Conservation (phyloP, 2,797 vertebrate species). For the Monodelphis domestica region DNA sequence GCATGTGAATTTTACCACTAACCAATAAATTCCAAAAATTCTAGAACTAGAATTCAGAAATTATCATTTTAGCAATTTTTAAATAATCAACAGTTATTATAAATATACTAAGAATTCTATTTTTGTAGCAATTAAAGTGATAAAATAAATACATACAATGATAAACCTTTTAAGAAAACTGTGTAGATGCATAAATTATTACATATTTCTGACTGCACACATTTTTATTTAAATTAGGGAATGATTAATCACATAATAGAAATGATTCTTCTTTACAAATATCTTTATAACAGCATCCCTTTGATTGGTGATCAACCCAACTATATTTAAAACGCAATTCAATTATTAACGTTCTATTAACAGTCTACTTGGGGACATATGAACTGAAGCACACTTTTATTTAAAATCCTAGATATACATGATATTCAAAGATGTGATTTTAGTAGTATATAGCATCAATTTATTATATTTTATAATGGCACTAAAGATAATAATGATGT, state of each 20-base stretch:
- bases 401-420: conserved; percentile 32
- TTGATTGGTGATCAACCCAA: not conserved
- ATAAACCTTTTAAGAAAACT: not conserved
- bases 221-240: not conserved
- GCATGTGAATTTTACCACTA: conserved; percentile 20
- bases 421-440: conserved; percentile 39
- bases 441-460: not conserved
- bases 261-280: not conserved
- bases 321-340: not conserved
- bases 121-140: conserved; percentile 20
- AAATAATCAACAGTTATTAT: conserved; percentile 17
- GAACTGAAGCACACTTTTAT: conserved; percentile 30
- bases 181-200: not conserved
- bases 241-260: not conserved
- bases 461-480: conserved; percentile 27
- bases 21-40: conserved; percentile 25
- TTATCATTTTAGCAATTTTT: conserved; percentile 11
- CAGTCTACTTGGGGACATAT: conserved; percentile 1
- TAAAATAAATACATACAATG: not conserved
- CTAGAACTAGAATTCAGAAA: conserved; percentile 1
- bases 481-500: not conserved
- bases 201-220: not conserved
- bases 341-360: conserved; percentile 21
- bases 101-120: not conserved
- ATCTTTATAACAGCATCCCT: not conserved